Conservation (phyloP, 2,888 invertebrate genomes). For the Agonopterix alstromeriana region DNA sequence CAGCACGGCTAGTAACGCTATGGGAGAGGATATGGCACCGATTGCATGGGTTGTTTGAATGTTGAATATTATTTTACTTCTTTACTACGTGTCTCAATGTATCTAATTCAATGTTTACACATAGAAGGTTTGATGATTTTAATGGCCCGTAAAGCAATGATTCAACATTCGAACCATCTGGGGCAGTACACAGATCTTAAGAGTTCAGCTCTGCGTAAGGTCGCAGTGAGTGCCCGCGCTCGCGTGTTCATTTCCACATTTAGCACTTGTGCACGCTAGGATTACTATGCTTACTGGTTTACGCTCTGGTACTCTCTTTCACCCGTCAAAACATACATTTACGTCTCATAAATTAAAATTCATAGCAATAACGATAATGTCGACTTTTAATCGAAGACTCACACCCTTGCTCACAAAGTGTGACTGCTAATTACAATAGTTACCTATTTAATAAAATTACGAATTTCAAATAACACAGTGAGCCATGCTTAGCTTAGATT, state of each 20-base stretch:
- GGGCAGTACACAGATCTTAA: too few relatives aligned
- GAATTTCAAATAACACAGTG: slow-evolving; percentile 5
- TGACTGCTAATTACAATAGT: too few relatives aligned
- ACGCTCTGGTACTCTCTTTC: slow-evolving; percentile 23
- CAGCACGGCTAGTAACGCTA: slow-evolving; percentile 35
- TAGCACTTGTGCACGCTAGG: slow-evolving; percentile 53
- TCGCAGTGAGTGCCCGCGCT: slow-evolving; percentile 10
- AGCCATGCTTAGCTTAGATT: slow-evolving; percentile 30
- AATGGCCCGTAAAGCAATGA: too few relatives aligned
- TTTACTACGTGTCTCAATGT: too few relatives aligned
- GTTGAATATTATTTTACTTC: neutral
- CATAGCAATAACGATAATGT: too few relatives aligned
- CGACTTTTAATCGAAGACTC: too few relatives aligned
- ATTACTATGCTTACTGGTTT: slow-evolving; percentile 25
- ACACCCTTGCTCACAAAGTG: too few relatives aligned
- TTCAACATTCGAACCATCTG: too few relatives aligned
- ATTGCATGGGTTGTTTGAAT: neutral
- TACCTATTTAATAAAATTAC: neutral
- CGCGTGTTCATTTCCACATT: slow-evolving; percentile 24
- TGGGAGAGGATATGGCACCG: neutral
- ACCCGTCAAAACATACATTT: slow-evolving; percentile 14
- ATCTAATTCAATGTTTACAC: too few relatives aligned
- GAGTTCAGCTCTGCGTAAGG: slow-evolving; percentile 13
- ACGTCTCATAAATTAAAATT: neutral
- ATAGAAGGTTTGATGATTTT: too few relatives aligned